These are phyloP conservation scores for Trichopoda pennipes DNA, from an alignment of 2,888 invertebrate genomes.

Conservation along the genomic window DNA sequence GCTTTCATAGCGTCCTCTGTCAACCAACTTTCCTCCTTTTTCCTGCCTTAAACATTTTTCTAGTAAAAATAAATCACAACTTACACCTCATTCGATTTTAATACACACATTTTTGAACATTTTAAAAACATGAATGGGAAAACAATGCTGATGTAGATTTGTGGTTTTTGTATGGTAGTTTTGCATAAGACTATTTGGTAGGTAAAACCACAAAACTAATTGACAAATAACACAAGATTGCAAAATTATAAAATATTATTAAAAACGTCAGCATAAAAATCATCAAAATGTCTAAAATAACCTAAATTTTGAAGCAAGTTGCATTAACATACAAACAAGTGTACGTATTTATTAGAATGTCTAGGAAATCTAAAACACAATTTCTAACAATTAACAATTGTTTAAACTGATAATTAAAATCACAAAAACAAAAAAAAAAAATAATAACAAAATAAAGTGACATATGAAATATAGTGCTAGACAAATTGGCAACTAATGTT, in stretches of 20 bases:
- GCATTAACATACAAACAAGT: neutral
- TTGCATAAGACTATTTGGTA: conserved; percentile 24
- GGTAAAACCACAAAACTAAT: conserved; percentile 26
- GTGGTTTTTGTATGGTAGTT: conserved; percentile 32
- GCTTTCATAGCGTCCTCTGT: no score
- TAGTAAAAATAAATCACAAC: neutral
- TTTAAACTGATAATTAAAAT: conserved; percentile 34
- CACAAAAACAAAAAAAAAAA: conserved; percentile 3
- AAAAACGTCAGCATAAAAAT: conserved; percentile 7
- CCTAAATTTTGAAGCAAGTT: conserved; percentile 29
- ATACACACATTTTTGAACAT: neutral
- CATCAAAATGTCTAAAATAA: conserved; percentile 1
- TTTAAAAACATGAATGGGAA: neutral
- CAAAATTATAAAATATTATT: conserved; percentile 28
- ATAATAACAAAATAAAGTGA: neutral
- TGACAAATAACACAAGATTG: conserved; percentile 21
- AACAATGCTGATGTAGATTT: conserved; percentile 18
- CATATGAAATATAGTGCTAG: conserved; percentile 49
- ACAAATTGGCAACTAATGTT: conserved; percentile 67
- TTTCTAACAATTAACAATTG: conserved; percentile 30
- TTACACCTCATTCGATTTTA: neutral
- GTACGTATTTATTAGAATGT: neutral
- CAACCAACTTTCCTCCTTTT: neutral
- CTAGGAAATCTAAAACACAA: conserved; percentile 1
- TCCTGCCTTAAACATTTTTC: neutral